These are phyloP conservation scores for pig (Sus scrofa) DNA, from an alignment of 2,113 vertebrate genomes.

Conservation along the genomic window DNA sequence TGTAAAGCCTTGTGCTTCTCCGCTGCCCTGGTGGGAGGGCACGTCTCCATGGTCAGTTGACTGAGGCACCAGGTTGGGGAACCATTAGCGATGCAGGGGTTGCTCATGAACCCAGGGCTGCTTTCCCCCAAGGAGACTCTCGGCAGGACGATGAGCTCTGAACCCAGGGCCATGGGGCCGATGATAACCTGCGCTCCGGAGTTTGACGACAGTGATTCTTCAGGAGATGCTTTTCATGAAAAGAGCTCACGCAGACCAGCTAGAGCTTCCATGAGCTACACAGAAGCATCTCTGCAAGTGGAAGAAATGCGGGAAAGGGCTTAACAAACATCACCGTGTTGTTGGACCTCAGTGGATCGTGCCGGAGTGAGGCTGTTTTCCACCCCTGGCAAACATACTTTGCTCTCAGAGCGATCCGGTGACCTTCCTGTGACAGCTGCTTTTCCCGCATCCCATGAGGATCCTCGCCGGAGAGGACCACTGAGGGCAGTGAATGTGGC, in stretches of 20 bases:
- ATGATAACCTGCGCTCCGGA: background rate
- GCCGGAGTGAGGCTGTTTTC: too few relatives aligned
- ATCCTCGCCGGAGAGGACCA: background rate
- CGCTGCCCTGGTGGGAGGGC: background rate
- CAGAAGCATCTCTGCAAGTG: background rate
- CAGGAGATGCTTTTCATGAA: background rate
- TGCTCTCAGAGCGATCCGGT: background rate
- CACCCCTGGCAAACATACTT: background rate
- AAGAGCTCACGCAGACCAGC: background rate
- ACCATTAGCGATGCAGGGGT: too few relatives aligned
- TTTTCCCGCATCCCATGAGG: background rate
- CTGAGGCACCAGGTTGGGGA: too few relatives aligned
- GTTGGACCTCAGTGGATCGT: background rate
- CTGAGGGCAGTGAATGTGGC: background rate
- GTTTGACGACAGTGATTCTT: background rate
- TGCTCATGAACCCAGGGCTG: too few relatives aligned
- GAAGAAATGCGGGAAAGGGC: background rate
- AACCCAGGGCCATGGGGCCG: background rate
- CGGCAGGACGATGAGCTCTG: background rate
- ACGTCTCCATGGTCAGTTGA: background rate
- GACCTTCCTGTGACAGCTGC: background rate
- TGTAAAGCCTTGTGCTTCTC: background rate
- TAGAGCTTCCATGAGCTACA: rapidly evolving
- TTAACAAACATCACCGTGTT: rapidly evolving
- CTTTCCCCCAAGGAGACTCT: background rate